phyloP scores from a whole-genome alignment of 2,797 vertebrate species.

The Bufotes viridis region DNA sequence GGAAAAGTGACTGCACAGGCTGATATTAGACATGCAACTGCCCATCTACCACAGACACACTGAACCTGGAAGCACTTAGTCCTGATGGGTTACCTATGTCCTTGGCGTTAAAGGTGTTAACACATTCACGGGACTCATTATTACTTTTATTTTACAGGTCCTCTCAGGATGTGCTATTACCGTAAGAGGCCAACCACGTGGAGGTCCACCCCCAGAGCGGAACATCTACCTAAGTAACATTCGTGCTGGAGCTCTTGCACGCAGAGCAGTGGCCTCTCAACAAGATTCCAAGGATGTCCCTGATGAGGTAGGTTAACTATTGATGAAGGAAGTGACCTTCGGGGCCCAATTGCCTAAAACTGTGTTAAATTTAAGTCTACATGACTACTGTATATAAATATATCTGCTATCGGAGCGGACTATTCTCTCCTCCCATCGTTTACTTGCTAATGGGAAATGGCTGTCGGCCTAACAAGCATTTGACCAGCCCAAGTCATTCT shows the following conservation, averaged over 20 bases:
- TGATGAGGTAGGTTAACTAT: constrained; percentile 83
- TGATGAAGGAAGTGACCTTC: not conserved
- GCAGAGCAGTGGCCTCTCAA: constrained; percentile 84
- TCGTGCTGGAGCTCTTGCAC: constrained; percentile 87
- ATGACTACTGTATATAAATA: too few species aligned
- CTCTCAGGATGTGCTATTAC: constrained; percentile 96
- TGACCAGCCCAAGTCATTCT: too few species aligned
- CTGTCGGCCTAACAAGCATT: too few species aligned
- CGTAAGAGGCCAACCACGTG: constrained; percentile 93
- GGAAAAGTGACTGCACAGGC: too few species aligned
- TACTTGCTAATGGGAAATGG: too few species aligned
- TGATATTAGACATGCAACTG: too few species aligned
- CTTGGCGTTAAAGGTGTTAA: not conserved
- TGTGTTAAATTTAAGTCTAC: too few species aligned
- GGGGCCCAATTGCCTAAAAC: not conserved
- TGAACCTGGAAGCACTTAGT: too few species aligned
- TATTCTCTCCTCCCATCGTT: too few species aligned
- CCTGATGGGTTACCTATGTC: too few species aligned
- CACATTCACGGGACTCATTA: not conserved
- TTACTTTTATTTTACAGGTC: constrained; percentile 74
- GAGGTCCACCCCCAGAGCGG: constrained; percentile 92
- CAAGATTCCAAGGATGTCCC: constrained; percentile 90
- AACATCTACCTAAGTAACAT: constrained; percentile 99
- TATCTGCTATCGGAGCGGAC: too few species aligned
- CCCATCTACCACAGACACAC: too few species aligned